Evolutionary conservation across 2,888 invertebrate genomes (phyloP), one percentile per base, ranked within the genome.

Genomic region (Megaustenia siamemsis): DNA sequence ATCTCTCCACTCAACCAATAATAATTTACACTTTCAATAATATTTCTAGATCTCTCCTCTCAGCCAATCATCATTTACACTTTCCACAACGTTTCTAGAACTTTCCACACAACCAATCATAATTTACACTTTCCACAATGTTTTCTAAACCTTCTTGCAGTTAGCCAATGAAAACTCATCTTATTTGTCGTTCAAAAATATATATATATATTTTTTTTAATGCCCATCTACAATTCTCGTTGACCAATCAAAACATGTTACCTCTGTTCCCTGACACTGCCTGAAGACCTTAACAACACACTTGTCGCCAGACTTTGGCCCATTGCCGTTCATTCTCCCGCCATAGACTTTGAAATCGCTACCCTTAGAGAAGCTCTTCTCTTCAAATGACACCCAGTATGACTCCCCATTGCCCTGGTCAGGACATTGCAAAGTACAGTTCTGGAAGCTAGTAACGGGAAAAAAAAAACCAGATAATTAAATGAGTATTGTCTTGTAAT

Each of bases 281-380:
- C 89, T 84, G n/a, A 89, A 87, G 10, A 89, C 89, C 73, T 91
- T 91, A 21, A 91, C 90, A 0, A 90, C 89, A 82, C 90, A 90
- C 66, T 89, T 89, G 32, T 89, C 88, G 12, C 91, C 90, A 60
- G 87, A 89, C 71, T 89, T 81, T 5, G 90, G 90, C 1, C 91
- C 91, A 8, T 85, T 82, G 1, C 91, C 90, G 68, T 91, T 91
- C 15, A 91, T 84, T 43, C 89, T 87, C 1, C 91, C 91, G 75
- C 89, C 86, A 69, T 90, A 91, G 12, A 88, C 87, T 12, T 90
- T 86, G 68, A 90, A 90, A 38, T 86, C 86, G 24, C 86, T 82
- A 21, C 90, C 90, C 40, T 80, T 83, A 32, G 45, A 76, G 81
- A 86, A 86, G 40, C 83, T 81, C 40, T 84, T 83, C 82, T 81